phyloP scores from a whole-genome alignment of 2,797 vertebrate species.

The Aselliscus stoliczkanus region DNA sequence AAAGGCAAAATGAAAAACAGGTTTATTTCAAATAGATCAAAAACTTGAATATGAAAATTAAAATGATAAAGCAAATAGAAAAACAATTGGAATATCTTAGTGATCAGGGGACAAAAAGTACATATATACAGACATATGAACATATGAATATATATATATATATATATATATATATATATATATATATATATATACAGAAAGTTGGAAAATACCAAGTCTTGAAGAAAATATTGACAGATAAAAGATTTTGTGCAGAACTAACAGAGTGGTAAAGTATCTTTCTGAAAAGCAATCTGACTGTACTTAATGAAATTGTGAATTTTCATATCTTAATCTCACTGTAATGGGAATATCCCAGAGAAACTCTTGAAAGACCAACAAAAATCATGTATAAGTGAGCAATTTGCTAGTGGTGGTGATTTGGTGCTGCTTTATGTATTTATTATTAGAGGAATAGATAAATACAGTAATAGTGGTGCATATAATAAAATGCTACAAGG shows the following conservation, averaged over 20 bases:
- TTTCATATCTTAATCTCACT: not conserved
- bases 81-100: not conserved
- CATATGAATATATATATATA: not conserved
- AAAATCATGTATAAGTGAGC: not conserved
- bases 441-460: not conserved
- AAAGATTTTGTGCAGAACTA: not conserved
- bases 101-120: not conserved
- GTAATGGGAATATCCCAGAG: not conserved
- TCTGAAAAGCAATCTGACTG: constrained; percentile 22
- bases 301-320: not conserved
- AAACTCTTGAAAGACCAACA: not conserved
- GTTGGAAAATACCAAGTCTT: not conserved
- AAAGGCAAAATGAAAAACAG: not conserved
- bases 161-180: not conserved
- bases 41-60: not conserved
- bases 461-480: not conserved
- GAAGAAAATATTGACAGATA: not conserved
- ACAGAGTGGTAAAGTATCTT: not conserved
- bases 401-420: not conserved
- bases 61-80: not conserved
- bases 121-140: not conserved
- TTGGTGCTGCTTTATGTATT: not conserved
- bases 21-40: not conserved
- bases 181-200: not conserved
- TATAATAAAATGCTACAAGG: not conserved